phyloP scores from a whole-genome alignment of 2,113 vertebrate genomes.

The Bagarius yarrelli region DNA sequence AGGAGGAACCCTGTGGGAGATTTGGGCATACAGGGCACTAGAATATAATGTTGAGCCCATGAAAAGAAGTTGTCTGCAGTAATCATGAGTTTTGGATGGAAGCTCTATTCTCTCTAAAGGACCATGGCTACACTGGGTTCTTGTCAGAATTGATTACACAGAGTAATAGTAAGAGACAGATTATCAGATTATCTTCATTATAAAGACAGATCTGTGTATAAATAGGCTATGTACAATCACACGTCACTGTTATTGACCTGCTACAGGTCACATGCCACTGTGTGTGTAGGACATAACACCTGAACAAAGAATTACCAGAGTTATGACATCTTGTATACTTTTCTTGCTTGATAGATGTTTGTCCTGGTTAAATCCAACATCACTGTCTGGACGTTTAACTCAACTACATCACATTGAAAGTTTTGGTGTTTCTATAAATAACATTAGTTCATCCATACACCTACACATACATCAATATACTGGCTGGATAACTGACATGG shows the following conservation, averaged over 20 bases:
- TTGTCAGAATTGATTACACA: slow-evolving; percentile 47
- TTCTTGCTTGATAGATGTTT: background rate
- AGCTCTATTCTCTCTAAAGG: background rate
- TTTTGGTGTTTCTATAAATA: background rate
- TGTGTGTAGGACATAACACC: background rate
- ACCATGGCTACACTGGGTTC: slow-evolving; percentile 53
- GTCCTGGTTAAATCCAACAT: background rate
- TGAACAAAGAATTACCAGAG: background rate
- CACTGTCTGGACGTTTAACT: background rate
- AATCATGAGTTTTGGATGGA: background rate
- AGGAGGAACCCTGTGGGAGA: too few species aligned
- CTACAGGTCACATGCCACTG: background rate
- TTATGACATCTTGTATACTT: too few species aligned
- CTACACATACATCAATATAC: too few species aligned
- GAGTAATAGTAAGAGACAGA: slow-evolving; percentile 55
- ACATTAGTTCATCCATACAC: too few species aligned
- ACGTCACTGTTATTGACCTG: background rate
- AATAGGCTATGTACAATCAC: slow-evolving; percentile 5
- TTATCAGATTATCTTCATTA: slow-evolving; percentile 61
- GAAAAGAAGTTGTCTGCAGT: background rate
- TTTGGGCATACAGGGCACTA: too few species aligned
- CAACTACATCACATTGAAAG: background rate
- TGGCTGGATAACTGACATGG: background rate
- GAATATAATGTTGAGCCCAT: background rate
- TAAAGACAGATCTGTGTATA: slow-evolving; percentile 32